Evolutionary conservation across 2,797 vertebrate species (phyloP).

Genomic region (Notamacropus eugenii): DNA sequence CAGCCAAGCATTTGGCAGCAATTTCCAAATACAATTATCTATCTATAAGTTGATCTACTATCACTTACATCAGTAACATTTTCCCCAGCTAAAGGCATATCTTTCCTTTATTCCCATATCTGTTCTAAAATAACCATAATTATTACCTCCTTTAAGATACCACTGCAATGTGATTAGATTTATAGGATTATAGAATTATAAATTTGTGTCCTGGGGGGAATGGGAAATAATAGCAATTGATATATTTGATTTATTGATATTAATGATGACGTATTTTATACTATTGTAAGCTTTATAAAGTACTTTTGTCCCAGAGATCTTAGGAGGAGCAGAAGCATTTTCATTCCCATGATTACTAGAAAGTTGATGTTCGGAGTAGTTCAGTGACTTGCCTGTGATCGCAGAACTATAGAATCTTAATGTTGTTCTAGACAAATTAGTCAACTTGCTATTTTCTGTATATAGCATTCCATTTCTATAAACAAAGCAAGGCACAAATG

Average conservation of each 20-base stretch:
- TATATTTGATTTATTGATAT: background rate
- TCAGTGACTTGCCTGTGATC: background rate
- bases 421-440: background rate
- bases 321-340: background rate
- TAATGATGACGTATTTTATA: background rate
- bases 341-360: background rate
- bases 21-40: background rate
- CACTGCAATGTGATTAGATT: background rate
- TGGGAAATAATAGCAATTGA: background rate
- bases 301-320: background rate
- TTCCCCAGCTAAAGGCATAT: background rate
- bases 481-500: background rate
- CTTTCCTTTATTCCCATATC: background rate
- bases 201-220: background rate
- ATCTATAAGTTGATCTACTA: background rate
- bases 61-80: background rate
- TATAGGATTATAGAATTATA: background rate
- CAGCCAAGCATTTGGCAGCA: background rate
- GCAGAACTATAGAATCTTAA: background rate
- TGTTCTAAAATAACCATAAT: background rate
- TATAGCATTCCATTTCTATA: background rate
- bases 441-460: background rate
- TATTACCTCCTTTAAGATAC: background rate
- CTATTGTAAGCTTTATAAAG: background rate
- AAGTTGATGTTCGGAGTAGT: background rate